phyloP scores from a whole-genome alignment of 1,140 invertebrate species.

The Hyposmocoma kahamanoa region DNA sequence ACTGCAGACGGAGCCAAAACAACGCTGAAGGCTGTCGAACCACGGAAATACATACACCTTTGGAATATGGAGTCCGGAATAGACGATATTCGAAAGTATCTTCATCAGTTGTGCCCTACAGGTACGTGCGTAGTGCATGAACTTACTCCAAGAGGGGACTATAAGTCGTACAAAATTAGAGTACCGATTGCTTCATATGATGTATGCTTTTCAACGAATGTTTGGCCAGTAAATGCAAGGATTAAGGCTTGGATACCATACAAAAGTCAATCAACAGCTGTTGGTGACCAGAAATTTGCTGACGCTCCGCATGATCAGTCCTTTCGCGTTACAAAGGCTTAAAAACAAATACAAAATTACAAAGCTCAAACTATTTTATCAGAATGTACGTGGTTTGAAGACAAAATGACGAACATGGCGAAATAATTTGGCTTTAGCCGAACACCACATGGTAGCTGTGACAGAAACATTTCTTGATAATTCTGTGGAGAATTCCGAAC shows the following conservation, averaged over 20 bases:
- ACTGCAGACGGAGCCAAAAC: not conserved
- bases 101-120: not conserved
- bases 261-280: no score
- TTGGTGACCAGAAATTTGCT: no score
- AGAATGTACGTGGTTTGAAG: no score
- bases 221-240: constrained; percentile 1
- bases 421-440: no score
- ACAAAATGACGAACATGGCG: no score
- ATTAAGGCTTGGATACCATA: not conserved
- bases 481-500: no score
- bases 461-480: no score
- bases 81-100: not conserved
- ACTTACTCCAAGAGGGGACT: not conserved
- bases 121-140: not conserved
- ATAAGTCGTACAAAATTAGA: not conserved
- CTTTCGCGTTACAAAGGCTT: no score
- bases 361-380: no score
- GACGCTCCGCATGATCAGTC: no score
- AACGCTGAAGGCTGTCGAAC: not conserved
- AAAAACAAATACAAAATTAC: no score
- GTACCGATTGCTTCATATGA: not conserved
- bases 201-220: not conserved
- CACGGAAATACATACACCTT: not conserved
- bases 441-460: no score
- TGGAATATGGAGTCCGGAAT: not conserved